phyloP scores from a whole-genome alignment of 2,113 vertebrate species.

The Sorex fumeus region DNA sequence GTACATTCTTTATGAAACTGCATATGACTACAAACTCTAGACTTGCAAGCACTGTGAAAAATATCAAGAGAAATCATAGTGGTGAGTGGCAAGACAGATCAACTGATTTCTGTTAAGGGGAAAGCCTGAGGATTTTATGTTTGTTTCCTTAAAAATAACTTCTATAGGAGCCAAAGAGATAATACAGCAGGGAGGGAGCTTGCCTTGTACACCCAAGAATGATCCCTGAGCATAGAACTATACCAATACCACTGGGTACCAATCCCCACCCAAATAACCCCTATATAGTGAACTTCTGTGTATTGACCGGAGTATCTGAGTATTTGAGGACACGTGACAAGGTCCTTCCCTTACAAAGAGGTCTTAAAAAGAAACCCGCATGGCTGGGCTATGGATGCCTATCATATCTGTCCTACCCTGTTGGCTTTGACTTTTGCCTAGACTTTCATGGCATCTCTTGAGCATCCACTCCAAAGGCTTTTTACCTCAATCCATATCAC shows the following conservation, averaged over 20 bases:
- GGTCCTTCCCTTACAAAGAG: not conserved
- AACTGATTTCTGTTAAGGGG: constrained; percentile 55
- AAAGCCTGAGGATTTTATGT: not conserved
- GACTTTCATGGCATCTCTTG: constrained; percentile 5
- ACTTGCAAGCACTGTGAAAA: not conserved
- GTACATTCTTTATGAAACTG: not conserved
- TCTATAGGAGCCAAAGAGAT: too few species aligned
- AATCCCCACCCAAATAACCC: not conserved
- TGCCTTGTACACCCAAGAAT: too few species aligned
- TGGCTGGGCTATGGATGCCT: constrained; percentile 32
- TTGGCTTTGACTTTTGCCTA: not conserved
- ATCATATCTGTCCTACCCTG: not conserved
- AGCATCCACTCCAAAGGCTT: not conserved
- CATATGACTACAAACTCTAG: not conserved
- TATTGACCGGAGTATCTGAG: not conserved
- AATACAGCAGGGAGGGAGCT: too few species aligned
- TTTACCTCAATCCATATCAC: not conserved
- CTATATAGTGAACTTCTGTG: constrained; percentile 14
- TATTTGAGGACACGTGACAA: constrained; percentile 23
- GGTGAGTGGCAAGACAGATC: not conserved
- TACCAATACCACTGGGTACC: too few species aligned
- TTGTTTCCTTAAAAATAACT: constrained; percentile 32
- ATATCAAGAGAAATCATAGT: not conserved
- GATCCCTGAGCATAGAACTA: too few species aligned
- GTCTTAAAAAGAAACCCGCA: not conserved